Evolutionary conservation across 35 echinoderm and acorn worm genomes (phyloP), one percentile per base, ranked within the genome.

Genomic region (Diadema setosum): DNA sequence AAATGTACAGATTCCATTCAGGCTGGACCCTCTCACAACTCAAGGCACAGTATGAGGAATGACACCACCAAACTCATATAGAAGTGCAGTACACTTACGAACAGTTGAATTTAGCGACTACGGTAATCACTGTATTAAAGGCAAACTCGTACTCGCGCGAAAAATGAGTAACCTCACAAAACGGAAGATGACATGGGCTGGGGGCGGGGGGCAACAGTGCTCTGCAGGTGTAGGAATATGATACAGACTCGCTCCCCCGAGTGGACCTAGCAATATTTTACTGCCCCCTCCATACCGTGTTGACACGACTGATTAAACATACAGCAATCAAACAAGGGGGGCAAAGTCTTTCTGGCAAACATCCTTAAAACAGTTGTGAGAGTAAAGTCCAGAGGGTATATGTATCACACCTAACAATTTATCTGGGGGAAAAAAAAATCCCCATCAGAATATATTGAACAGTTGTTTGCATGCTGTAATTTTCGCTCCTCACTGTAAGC

Each of bases 281-380:
- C n/a, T 67, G 14, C 21, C 49, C 0, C 14, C 21, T 67, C 63
- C 27, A 67, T 67, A 33, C 16, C 63, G 37, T 67, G 63, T 67
- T 67, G 30, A 67, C 63, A 33, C 63, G 27, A 67, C 37, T 6
- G 63, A 78, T 42, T 44, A 75, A 75, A 75, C 69, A 75, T 35
- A 78, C 44, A 41, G 24, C 25, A 44, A 78, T 78, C 40, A 78
- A 78, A 78, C 73, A 78, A 78, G 73, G 40, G 33, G 29, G 35
- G 35, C 73, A 78, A 78, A 78, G 73, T 78, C 73, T 44, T 78
- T 43, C 49, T 16, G 17, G 34, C 73, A 78, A 42, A 78, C 73
- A 78, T 36, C 33, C 40, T 52, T n/a, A n/a, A 52, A 11, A 52
- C 48, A 52, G 25, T 44, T 78, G 73, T 39, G 73, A n/a, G n/a